Base-by-base conservation (phyloP, 2,888 invertebrate species). In the Nymphalis urticae region DNA sequence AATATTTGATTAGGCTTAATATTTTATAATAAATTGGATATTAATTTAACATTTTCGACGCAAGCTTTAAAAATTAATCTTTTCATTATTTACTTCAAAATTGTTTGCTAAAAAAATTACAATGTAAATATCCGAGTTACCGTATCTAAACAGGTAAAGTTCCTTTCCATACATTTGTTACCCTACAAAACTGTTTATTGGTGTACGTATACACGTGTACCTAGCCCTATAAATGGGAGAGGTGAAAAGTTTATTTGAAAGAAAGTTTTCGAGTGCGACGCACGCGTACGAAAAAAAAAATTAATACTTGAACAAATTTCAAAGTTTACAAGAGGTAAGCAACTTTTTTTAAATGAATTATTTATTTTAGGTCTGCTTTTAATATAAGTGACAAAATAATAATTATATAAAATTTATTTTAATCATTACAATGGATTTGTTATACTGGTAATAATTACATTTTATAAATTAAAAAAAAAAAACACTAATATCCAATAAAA, bases 181-280 rank as follows among this genome's bases (percentile, higher is more conserved):
- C 68, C 50, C 17, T 17, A 36, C 19, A 51, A 69, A 61, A 69
- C 71, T 72, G 71, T 69, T 66, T 73, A 42, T 13, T 10, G 13
- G 42, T 42, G 42, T 13, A 48, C n/a, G 48, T 54, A 48, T 32
- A 48, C 48, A 48, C 13, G 62, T 66, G 66, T 79, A 81, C 82
- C 83, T 82, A 80, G 69, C 69, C 13, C 42, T 42, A 53, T 70
- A 67, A 62, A 73, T 69, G 54, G 64, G 66, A 54, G 71, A 77
- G 76, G 76, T 78, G 76, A 75, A 80, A 80, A 80, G 73, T 81
- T 82, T 79, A 82, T 77, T 84, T 76, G 56, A 74, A 75, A 74
- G 61, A 70, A 75, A 78, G 78, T 76, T 78, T 74, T 75, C 59
- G 75, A 56, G 64, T 67, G 51, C 64, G 51, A 16, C 73, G 71